These are phyloP conservation scores for Drosophila phalerata DNA, from an alignment of 2,888 invertebrate genomes.

Conservation along the genomic window DNA sequence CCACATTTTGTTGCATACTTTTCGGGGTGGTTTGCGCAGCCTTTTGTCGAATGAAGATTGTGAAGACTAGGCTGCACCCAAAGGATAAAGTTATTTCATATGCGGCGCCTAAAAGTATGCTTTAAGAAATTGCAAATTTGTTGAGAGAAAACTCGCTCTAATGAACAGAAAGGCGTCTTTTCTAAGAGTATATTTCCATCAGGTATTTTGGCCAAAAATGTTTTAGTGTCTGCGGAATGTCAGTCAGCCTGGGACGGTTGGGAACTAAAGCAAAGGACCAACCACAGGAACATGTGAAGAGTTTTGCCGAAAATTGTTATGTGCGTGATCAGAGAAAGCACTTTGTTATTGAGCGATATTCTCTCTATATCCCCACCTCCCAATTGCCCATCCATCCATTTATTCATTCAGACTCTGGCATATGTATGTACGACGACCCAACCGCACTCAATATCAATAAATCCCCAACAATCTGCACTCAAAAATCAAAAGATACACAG, in stretches of 20 bases:
- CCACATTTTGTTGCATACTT: constrained; percentile 40
- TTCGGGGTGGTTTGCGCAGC: constrained; percentile 22
- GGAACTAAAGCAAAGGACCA: neutral
- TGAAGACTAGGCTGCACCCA: neutral
- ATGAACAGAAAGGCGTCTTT: constrained; percentile 55
- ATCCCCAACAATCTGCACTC: constrained; percentile 74
- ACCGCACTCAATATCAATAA: constrained; percentile 77
- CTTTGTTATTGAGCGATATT: constrained; percentile 36
- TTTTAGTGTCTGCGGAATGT: constrained; percentile 31
- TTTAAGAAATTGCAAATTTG: constrained; percentile 62
- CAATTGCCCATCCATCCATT: neutral
- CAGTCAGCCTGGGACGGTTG: neutral
- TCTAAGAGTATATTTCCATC: constrained; percentile 38
- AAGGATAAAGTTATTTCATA: constrained; percentile 57
- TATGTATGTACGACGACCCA: constrained; percentile 11
- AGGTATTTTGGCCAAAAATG: constrained; percentile 40
- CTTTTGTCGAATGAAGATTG: constrained; percentile 20
- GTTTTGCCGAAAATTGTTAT: neutral
- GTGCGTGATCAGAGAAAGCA: constrained; percentile 34
- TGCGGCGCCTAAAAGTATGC: constrained; percentile 72
- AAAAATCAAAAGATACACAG: constrained; percentile 75
- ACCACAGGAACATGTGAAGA: neutral
- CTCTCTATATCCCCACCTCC: neutral
- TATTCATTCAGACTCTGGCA: constrained; percentile 14
- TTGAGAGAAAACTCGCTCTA: constrained; percentile 50